These are phyloP conservation scores for Paraplagusia blochii DNA, from an alignment of 2,113 vertebrate species.

Conservation along the genomic window DNA sequence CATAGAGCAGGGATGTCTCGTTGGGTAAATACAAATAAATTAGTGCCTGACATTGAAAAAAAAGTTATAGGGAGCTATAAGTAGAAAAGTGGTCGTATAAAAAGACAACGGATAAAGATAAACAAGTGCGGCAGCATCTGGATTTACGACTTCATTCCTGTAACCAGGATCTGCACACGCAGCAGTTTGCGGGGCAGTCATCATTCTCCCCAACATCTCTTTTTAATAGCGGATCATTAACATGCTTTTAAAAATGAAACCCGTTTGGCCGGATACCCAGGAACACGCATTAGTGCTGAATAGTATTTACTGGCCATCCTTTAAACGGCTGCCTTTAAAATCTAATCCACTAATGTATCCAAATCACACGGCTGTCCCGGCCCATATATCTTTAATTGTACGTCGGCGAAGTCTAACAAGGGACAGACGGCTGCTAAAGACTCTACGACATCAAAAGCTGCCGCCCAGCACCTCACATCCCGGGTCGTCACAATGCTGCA, in stretches of 20 bases:
- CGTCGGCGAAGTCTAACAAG: slow-evolving; percentile 65
- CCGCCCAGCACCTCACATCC: slow-evolving; percentile 66
- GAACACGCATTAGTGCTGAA: slow-evolving; percentile 50
- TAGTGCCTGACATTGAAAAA: no score
- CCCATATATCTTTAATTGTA: slow-evolving; percentile 72
- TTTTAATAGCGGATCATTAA: slow-evolving; percentile 65
- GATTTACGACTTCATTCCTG: slow-evolving; percentile 21
- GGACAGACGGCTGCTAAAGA: slow-evolving; percentile 57
- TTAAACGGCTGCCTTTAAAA: slow-evolving; percentile 69
- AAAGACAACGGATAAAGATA: slow-evolving; percentile 18
- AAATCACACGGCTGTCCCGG: slow-evolving; percentile 63
- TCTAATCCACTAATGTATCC: slow-evolving; percentile 74
- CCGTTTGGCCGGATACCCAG: slow-evolving; percentile 39
- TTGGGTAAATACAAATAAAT: no score
- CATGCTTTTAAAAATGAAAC: slow-evolving; percentile 61
- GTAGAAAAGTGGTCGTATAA: neutral
- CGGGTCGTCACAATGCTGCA: slow-evolving; percentile 68
- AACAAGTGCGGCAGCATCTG: slow-evolving; percentile 31
- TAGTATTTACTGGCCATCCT: slow-evolving; percentile 64
- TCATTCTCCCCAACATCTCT: slow-evolving; percentile 48
- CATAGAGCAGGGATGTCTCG: no score
- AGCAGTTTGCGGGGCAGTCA: slow-evolving; percentile 50
- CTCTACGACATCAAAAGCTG: slow-evolving; percentile 68
- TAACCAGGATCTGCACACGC: slow-evolving; percentile 41
- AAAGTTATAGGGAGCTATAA: no score